Conservation (phyloP, 2,888 invertebrate genomes). For the Drosophila subsilvestris region DNA sequence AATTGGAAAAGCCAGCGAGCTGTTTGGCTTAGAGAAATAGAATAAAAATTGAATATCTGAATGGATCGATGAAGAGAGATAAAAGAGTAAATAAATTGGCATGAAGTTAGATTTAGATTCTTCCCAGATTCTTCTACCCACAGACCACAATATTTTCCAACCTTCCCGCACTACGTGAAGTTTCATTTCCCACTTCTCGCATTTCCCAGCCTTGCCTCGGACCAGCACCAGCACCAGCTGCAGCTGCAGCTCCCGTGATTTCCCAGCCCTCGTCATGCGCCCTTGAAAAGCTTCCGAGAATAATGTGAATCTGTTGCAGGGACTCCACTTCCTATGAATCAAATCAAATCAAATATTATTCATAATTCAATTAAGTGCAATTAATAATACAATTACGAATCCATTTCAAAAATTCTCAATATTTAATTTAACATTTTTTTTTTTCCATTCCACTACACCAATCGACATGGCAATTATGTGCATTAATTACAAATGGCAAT, state of each 20-base stretch:
- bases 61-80: too few relatives aligned
- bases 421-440: constrained; percentile 20
- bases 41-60: neutral
- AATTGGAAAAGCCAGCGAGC: constrained; percentile 2
- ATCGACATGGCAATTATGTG: constrained; percentile 74
- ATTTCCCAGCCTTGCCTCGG: constrained; percentile 31
- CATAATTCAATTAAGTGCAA: constrained; percentile 78
- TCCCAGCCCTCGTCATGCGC: constrained; percentile 38
- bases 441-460: constrained; percentile 25
- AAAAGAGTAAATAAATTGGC: too few relatives aligned
- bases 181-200: constrained; percentile 13
- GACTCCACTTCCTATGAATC: constrained; percentile 54
- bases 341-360: constrained; percentile 57
- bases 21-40: neutral
- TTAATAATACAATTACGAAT: constrained; percentile 79
- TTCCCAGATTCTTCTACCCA: neutral
- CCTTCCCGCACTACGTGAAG: constrained; percentile 13
- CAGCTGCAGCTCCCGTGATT: constrained; percentile 1
- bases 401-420: constrained; percentile 71
- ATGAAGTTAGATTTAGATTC: neutral
- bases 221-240: constrained; percentile 12
- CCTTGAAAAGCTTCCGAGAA: constrained; percentile 48
- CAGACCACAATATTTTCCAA: constrained; percentile 10
- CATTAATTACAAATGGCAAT: constrained; percentile 75
- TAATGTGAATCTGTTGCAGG: constrained; percentile 22